Evolutionary conservation across 1,140 invertebrate genomes (phyloP), one percentile per base, ranked within the genome.

Genomic region (Anagrus nilaparvatae): DNA sequence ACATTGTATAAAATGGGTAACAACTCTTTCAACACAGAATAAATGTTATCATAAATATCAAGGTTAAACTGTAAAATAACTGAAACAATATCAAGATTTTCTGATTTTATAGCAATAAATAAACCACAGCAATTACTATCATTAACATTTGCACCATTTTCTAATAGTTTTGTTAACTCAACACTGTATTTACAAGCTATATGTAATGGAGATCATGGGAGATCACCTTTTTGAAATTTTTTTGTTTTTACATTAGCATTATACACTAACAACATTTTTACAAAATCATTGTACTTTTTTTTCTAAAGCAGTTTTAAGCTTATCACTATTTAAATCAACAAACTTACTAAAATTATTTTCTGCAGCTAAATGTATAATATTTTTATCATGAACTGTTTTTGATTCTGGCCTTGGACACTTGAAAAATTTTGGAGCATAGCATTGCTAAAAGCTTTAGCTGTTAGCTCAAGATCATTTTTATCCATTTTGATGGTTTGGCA

Each of bases 151-250:
- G 40, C 32, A 28, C 40, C 33, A 7, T 25, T 9, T 13, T 23
- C 14, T 3, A 35, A 23, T 13, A 35, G n/a, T 23, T 29, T 35
- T 10, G 17, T 20, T 10, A 43, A 23, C 7, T 27, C 5, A 3
- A 5, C 3, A 30, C 19, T 36, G 12, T 6, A 43, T 16, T 36
- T 13, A 35, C 24, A 24, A 29, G 40, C 40, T 28, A 43, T 5
- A 29, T 43, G 40, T 23, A 43, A 12, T n/a, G 33, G 40, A 28
- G 9, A 35, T 43, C 30, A 19, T n/a, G n/a, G n/a, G n/a, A n/a
- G n/a, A n/a, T n/a, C n/a, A n/a, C n/a, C n/a, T 21, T 23, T 10
- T 5, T 20, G 20, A 17, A 4, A 34, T 35, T 43, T 43, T 43
- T 8, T 14, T 1, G 36, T 21, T 17, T 43, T 36, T 29, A 43